phyloP scores from a whole-genome alignment of 2,888 invertebrate species.

The Pharmacophagus antenor region DNA sequence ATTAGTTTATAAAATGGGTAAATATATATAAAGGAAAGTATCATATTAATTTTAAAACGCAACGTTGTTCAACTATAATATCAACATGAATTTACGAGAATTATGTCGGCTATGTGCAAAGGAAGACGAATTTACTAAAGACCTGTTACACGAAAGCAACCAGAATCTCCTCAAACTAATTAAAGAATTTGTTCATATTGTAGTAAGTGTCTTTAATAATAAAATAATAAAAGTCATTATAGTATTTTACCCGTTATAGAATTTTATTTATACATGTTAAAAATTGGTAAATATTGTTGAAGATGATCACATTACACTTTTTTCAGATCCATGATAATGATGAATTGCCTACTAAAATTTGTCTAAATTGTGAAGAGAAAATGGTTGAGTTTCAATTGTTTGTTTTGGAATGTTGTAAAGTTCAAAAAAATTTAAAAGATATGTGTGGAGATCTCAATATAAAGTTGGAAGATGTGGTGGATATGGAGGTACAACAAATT shows the following conservation, averaged over 20 bases:
- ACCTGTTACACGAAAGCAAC: constrained; percentile 63
- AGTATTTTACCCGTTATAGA: too few relatives aligned
- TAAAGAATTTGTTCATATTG: constrained; percentile 63
- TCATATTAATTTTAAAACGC: not conserved
- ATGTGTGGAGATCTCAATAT: constrained; percentile 45
- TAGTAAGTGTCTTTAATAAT: constrained; percentile 48
- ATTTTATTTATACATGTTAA: not conserved
- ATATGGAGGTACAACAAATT: constrained; percentile 11
- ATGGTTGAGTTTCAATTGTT: constrained; percentile 71
- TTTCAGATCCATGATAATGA: constrained; percentile 60
- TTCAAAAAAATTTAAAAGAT: constrained; percentile 59
- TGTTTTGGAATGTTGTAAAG: constrained; percentile 67
- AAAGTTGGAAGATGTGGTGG: constrained; percentile 55
- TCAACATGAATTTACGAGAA: constrained; percentile 47
- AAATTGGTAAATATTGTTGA: not conserved
- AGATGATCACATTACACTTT: not conserved
- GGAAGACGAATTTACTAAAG: constrained; percentile 64
- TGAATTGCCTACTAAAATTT: constrained; percentile 64
- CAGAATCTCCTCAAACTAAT: constrained; percentile 61
- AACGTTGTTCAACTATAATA: constrained; percentile 22
- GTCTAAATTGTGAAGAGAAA: constrained; percentile 71
- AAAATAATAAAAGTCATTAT: not conserved
- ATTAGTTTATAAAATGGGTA: constrained; percentile 6
- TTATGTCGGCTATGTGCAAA: constrained; percentile 71
- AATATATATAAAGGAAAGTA: not conserved